Percentiles rank a stretch among this genome's conserved stretches.
Conservation (phyloP, 2,888 invertebrate genomes). For the Augochlorella aurata region DNA sequence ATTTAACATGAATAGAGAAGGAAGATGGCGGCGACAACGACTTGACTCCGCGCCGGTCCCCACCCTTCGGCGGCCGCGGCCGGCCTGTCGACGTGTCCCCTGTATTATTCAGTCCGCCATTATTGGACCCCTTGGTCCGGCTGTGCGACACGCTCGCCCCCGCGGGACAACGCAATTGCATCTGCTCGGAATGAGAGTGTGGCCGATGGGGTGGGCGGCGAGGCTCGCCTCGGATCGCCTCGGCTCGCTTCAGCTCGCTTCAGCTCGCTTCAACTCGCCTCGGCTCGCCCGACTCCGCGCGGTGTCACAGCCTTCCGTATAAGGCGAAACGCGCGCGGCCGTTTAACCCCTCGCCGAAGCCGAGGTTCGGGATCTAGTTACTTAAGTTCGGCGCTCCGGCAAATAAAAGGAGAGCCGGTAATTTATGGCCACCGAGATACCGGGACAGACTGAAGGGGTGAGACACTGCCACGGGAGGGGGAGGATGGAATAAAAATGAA, state of each 20-base stretch:
- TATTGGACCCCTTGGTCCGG: slow-evolving; percentile 69
- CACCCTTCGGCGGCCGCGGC: slow-evolving; percentile 3
- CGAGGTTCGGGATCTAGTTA: slow-evolving; percentile 67
- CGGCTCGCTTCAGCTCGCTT: background rate
- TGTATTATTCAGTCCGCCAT: slow-evolving; percentile 72
- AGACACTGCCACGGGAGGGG: slow-evolving; percentile 48
- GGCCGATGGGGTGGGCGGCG: slow-evolving; percentile 21
- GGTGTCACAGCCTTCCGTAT: slow-evolving; percentile 23
- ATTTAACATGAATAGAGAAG: slow-evolving; percentile 60
- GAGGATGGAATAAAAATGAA: slow-evolving; percentile 49
- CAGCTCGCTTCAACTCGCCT: background rate
- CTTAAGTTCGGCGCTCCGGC: slow-evolving; percentile 67
- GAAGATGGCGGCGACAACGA: slow-evolving; percentile 65
- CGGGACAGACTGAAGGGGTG: slow-evolving; percentile 43
- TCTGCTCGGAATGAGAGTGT: slow-evolving; percentile 67
- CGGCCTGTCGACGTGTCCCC: slow-evolving; percentile 43
- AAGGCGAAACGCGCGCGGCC: slow-evolving; percentile 53
- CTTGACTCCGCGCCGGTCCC: slow-evolving; percentile 58
- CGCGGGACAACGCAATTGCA: slow-evolving; percentile 74
- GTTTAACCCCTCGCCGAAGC: slow-evolving; percentile 65
- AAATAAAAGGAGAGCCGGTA: slow-evolving; percentile 67
- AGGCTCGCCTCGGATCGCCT: background rate
- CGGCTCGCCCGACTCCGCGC: slow-evolving; percentile 2
- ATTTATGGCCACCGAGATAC: slow-evolving; percentile 66
- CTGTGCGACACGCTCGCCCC: slow-evolving; percentile 67